phyloP scores from a whole-genome alignment of 2,797 vertebrate species.

The Decapterus maruadsi region DNA sequence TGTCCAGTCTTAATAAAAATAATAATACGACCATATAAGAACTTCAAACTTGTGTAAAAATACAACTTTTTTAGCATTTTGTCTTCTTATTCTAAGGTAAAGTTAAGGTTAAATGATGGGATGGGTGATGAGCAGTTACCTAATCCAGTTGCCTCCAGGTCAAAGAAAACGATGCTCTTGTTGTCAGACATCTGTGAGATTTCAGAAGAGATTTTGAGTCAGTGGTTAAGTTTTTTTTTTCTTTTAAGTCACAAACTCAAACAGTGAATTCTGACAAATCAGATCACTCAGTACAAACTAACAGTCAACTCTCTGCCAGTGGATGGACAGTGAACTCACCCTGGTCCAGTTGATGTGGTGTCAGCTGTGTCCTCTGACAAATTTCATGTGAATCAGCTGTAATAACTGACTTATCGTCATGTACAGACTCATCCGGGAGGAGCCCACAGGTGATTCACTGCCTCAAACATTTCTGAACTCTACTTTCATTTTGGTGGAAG shows the following conservation, averaged over 20 bases:
- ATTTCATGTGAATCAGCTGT: conserved; percentile 22
- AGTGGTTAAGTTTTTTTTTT: not conserved
- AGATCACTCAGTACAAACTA: not conserved
- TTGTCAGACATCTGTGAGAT: conserved; percentile 53
- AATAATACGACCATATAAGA: not conserved
- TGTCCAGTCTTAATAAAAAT: no score
- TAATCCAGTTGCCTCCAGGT: conserved; percentile 84
- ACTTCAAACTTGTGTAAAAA: not conserved
- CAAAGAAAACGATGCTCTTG: conserved; percentile 78
- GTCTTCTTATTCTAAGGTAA: not conserved
- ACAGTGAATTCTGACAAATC: not conserved
- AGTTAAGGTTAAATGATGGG: not conserved
- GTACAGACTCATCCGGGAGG: not conserved
- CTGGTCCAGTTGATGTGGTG: not conserved
- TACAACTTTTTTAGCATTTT: not conserved
- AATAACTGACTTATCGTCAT: not conserved
- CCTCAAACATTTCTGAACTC: fast-evolving
- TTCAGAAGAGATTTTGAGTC: not conserved
- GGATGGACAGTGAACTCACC: conserved; percentile 8
- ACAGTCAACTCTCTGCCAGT: not conserved
- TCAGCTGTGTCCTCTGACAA: not conserved
- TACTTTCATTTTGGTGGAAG: conserved; percentile 47
- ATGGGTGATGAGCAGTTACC: conserved; percentile 51
- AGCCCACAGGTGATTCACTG: conserved; percentile 10
- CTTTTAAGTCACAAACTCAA: not conserved